Evolutionary conservation across 2,888 invertebrate genomes (phyloP).

Genomic region (Pachymerium ferrugineum): DNA sequence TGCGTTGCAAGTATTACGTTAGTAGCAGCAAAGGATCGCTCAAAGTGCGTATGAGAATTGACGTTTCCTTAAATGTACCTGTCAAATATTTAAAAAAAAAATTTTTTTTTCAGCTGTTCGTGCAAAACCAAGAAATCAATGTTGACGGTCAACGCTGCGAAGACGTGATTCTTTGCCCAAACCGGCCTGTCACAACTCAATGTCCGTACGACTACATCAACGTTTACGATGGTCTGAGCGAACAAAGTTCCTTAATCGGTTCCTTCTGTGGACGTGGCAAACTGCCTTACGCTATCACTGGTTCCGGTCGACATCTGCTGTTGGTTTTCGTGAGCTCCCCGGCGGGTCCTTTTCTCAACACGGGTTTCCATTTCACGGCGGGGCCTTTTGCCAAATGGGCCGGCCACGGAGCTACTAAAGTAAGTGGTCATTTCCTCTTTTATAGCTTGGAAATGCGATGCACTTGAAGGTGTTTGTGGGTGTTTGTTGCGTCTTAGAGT

Average conservation of each 20-base stretch:
- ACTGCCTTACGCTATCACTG: slow-evolving; percentile 88
- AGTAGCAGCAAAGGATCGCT: slow-evolving; percentile 56
- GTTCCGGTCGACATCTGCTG: slow-evolving; percentile 59
- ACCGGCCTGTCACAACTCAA: slow-evolving; percentile 69
- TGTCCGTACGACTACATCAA: slow-evolving; percentile 85
- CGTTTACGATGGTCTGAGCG: slow-evolving; percentile 84
- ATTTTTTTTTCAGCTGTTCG: slow-evolving; percentile 57
- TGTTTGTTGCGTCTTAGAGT: not conserved
- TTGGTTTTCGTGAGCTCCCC: slow-evolving; percentile 43
- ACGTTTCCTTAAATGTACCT: not conserved
- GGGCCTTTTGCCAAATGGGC: slow-evolving; percentile 50
- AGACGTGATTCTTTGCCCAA: slow-evolving; percentile 90
- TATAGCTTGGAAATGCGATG: not conserved
- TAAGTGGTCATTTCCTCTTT: slow-evolving; percentile 31
- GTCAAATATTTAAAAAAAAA: not conserved
- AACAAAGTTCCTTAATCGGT: slow-evolving; percentile 77
- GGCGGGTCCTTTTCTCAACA: slow-evolving; percentile 68
- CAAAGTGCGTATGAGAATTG: not conserved
- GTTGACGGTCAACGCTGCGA: slow-evolving; percentile 89
- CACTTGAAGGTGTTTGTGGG: not conserved
- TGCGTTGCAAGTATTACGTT: slow-evolving; percentile 84
- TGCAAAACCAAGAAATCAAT: slow-evolving; percentile 89
- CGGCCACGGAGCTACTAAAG: slow-evolving; percentile 35
- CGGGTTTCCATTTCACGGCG: slow-evolving; percentile 90
- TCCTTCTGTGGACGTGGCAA: slow-evolving; percentile 68